These are phyloP conservation scores for Nudaria mundana DNA, from an alignment of 2,888 invertebrate species.

Conservation along the genomic window DNA sequence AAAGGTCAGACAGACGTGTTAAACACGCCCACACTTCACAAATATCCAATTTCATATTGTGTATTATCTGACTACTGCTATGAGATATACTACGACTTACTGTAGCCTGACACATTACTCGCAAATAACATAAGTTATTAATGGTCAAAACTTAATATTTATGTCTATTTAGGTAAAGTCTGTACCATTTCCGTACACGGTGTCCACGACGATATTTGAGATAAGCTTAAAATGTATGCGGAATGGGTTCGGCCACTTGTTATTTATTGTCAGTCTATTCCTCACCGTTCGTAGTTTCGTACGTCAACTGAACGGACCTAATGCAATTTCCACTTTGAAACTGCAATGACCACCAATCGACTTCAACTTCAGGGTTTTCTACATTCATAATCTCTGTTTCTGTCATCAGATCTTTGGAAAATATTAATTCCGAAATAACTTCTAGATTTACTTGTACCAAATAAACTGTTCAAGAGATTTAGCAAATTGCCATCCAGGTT, in stretches of 20 bases:
- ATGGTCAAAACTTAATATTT: conserved; percentile 51
- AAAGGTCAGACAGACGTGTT: too few relatives aligned
- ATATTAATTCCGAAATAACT: too few relatives aligned
- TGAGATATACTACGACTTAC: conserved; percentile 18
- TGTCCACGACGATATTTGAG: conserved; percentile 46
- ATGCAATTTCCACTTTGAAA: too few relatives aligned
- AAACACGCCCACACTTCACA: too few relatives aligned
- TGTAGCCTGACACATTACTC: conserved; percentile 11
- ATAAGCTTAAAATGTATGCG: conserved; percentile 53
- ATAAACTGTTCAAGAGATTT: too few relatives aligned
- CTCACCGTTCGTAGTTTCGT: conserved; percentile 13
- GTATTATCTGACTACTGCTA: too few relatives aligned
- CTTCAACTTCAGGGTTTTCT: neutral
- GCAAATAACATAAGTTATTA: conserved; percentile 43
- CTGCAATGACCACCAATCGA: too few relatives aligned
- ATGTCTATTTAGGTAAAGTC: conserved; percentile 54
- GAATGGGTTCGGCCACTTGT: conserved; percentile 34
- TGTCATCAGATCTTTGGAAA: too few relatives aligned
- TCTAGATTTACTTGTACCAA: too few relatives aligned
- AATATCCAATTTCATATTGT: too few relatives aligned
- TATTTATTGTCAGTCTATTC: conserved; percentile 23
- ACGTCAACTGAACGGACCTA: conserved; percentile 18
- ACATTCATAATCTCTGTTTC: neutral
- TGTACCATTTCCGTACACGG: conserved; percentile 50
- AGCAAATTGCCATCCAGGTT: too few relatives aligned